Base-by-base conservation (phyloP, 2,888 invertebrate genomes). In the Eumerus sabulonum region DNA sequence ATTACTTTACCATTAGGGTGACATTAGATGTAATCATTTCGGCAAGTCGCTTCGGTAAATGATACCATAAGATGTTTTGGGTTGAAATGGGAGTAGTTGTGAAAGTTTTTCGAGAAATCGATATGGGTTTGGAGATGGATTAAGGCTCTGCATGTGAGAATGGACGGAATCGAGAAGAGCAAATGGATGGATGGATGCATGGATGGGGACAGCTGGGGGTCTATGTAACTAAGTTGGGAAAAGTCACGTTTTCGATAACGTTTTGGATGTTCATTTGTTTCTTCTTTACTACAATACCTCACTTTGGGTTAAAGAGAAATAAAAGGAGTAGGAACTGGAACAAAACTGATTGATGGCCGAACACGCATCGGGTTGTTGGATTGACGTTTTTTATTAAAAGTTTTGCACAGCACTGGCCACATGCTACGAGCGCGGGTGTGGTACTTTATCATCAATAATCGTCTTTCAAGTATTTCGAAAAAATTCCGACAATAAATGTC, bases 1-100 rank as follows among this genome's bases (percentile, higher is more conserved):
- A 64, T 64, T 64, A 64, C 53, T 64, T 64, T 64, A 38, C 54
- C 64, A 47, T 64, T 64, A 64, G 64, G 45, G 64, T 40, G 64
- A 64, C 64, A 64, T 64, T 64, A 54, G 64, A 47, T 54, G 54
- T 64, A 54, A 54, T 64, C 53, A 64, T 47, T 38, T 54, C 27
- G 27, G 27, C 27, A 27, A 27, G 27, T 27, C 18, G 60, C 38
- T 12, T 14, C 18, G 62, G 38, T 18, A 48, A 18, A 17, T 53
- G 12, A 17, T 42, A 17, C 7, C 27, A 3, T 2, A 17, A n/a
- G 42, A 18, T 51, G 11, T 13, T 35, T 36, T 27, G 13, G 35
- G 16, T 27, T 27, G 27, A 27, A 27, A 27, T 27, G 7, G 54
- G 53, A 27, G 7, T 27, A 27, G 27, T 27, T 27, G 27, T 47